Evolutionary conservation across 1,140 invertebrate genomes (phyloP).

Genomic region (Zaprionus taronus): DNA sequence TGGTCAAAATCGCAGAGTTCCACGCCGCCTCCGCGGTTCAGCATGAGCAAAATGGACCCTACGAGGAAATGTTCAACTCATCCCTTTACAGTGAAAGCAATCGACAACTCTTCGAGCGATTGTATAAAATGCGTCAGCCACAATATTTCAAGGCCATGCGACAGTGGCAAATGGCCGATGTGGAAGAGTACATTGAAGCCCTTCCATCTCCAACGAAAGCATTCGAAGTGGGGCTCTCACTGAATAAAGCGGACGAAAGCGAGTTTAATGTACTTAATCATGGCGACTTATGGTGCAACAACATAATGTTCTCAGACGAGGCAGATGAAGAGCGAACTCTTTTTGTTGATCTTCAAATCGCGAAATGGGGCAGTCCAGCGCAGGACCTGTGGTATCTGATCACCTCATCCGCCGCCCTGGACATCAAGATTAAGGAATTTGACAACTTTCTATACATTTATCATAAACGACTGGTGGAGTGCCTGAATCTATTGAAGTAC

Average conservation of each 20-base stretch:
- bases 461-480: constrained; percentile 65
- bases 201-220: background rate
- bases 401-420: constrained; percentile 54
- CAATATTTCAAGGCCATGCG: constrained; percentile 49
- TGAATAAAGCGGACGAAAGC: constrained; percentile 73
- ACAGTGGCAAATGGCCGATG: constrained; percentile 54
- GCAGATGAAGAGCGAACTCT: constrained; percentile 61
- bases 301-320: constrained; percentile 80
- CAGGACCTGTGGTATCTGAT: constrained; percentile 74
- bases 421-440: constrained; percentile 67
- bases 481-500: constrained; percentile 63
- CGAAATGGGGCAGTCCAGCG: constrained; percentile 68
- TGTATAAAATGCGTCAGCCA: constrained; percentile 31
- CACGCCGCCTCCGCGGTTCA: constrained; percentile 85
- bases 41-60: constrained; percentile 61
- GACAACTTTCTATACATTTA: constrained; percentile 71
- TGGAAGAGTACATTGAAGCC: constrained; percentile 51
- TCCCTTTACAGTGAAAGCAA: constrained; percentile 53
- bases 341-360: constrained; percentile 62
- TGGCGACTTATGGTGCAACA: constrained; percentile 86
- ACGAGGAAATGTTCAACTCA: constrained; percentile 32
- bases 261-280: constrained; percentile 88
- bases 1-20: constrained; percentile 85
- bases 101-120: constrained; percentile 37
- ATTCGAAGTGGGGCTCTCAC: constrained; percentile 25